Conservation (phyloP, 2,888 invertebrate genomes). For the Oscheius onirici region DNA sequence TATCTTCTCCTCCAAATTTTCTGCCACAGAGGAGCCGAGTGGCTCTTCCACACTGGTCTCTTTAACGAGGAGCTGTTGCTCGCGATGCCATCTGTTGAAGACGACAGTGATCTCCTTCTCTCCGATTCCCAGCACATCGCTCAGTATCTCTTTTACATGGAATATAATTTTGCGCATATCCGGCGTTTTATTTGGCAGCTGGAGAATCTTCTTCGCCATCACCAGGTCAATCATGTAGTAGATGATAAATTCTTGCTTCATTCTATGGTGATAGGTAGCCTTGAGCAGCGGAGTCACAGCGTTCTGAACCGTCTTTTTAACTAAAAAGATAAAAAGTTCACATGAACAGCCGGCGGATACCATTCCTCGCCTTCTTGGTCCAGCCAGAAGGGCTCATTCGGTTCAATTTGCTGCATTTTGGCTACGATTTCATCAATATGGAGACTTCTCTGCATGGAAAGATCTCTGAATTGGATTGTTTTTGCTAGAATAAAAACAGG, state of each 20-base stretch:
- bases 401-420: conserved; percentile 10
- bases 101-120: neutral
- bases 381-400: conserved; percentile 17
- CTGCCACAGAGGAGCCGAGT: too few species aligned
- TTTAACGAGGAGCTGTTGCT: neutral
- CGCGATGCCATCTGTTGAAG: conserved; percentile 2
- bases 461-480: neutral
- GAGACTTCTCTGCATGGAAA: neutral
- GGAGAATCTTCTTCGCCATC: neutral
- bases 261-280: neutral
- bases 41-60: neutral
- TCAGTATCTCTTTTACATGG: neutral
- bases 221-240: conserved; percentile 18
- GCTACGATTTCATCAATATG: neutral
- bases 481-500: neutral
- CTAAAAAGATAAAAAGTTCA: neutral
- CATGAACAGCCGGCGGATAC: conserved; percentile 24
- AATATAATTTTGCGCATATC: neutral
- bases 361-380: conserved; percentile 4
- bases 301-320: neutral
- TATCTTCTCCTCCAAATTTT: neutral
- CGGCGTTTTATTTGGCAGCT: neutral
- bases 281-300: neutral
- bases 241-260: conserved; percentile 19
- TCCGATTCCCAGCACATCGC: neutral